Base-by-base conservation (phyloP, 2,797 vertebrate species). In the Sebastes aleutianus region DNA sequence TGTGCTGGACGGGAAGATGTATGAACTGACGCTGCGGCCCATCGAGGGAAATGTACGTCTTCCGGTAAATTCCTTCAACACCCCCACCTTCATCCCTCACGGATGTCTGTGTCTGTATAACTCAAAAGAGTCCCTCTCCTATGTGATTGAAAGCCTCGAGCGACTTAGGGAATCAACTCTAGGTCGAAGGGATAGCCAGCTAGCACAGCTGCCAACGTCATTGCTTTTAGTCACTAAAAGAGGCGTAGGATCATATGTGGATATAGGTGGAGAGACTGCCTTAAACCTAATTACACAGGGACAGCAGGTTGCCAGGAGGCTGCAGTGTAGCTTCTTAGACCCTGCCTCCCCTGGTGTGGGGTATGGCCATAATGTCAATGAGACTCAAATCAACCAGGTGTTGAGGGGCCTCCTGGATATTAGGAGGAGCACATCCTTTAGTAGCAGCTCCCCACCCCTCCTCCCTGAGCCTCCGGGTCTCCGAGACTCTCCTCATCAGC, bases 41-140 rank as follows among this genome's bases (percentile, higher is more conserved):
- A 99, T 99, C 18, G 98, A 99, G 85, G 98, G 98, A 74, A 99
- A 99, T 12, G 98, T 99, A 0, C 96, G 98, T 74, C 96, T 99
- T 78, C 98, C 98, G 0, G 98, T 99, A 27, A 99, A 99, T 92
- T 97, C 98, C 65, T 99, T 99, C 91, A 96, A 99, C 79, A 99
- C 98, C 0, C 96, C 98, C 1, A 99, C 98, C 1, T 99, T 99
- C 86, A 96, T 97, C 8, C 98, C 98, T 5, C 98, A 99, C 0
- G 98, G 98, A 65, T 99, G 98, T 82, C 96, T 99, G 80, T 99
- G 98, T 95, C 97, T 99, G 70, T 99, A 99, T 91, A 99, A 99
- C 91, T 99, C 98, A 26, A 99, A 99, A 92, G 98, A 99, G 74
- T 99, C 98, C 0, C 87, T 99, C 13, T 97, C 97, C 39, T 99